Evolutionary conservation across 2,888 invertebrate species (phyloP).

Genomic region (Lasioglossum oenotherae): DNA sequence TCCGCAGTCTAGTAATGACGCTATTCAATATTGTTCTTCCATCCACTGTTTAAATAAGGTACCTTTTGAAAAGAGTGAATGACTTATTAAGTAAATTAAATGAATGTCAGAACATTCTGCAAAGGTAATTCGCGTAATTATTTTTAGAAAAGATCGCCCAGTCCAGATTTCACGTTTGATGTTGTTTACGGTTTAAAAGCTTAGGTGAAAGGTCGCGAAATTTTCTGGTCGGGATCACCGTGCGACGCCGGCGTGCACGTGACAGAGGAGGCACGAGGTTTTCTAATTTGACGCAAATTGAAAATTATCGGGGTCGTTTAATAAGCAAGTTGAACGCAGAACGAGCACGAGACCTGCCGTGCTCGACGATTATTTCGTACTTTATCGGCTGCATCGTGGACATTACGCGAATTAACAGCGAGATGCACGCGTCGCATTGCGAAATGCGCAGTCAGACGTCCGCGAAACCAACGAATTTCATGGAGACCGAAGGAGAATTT

Average conservation of each 20-base stretch:
- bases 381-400: constrained; percentile 1
- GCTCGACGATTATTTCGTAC: constrained; percentile 7
- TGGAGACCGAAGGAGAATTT: background rate
- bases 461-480: background rate
- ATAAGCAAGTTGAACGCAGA: background rate
- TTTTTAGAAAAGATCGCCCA: background rate
- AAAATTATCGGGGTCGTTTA: background rate
- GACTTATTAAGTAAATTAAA: too few relatives aligned
- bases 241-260: background rate
- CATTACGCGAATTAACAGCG: background rate
- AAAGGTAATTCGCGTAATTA: background rate
- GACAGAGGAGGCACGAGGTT: background rate
- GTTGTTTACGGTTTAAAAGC: background rate
- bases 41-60: too few relatives aligned
- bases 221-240: background rate
- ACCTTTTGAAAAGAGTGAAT: too few relatives aligned
- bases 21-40: too few relatives aligned
- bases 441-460: constrained; percentile 2
- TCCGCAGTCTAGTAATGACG: too few relatives aligned
- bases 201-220: background rate
- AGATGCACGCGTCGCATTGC: background rate
- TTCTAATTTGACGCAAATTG: constrained; percentile 6
- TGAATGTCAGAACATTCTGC: background rate
- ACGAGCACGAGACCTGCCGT: constrained; percentile 3
- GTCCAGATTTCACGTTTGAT: background rate